Evolutionary conservation across 2,888 invertebrate genomes (phyloP), one percentile per base, ranked within the genome.

Genomic region (Caenorhabditis panamensis): DNA sequence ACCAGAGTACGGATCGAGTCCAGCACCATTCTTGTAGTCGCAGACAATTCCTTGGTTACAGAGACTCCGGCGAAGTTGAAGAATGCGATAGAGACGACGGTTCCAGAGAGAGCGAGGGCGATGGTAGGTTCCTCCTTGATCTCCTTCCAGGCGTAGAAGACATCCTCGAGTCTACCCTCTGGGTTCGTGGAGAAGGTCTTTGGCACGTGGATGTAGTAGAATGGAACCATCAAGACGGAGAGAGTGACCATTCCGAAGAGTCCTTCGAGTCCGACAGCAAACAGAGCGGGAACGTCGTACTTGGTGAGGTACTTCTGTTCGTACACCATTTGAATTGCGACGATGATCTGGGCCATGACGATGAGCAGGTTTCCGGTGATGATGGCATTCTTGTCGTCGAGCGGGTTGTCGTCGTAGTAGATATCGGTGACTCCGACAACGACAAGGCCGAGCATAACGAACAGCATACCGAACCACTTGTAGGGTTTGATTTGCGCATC

Each of bases 51-150:
- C 92, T 96, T 97, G 0, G 96, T 96, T 3, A 97, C 95, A 90
- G 95, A 95, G 82, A 96, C 94, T 11, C 96, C 96, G 83, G 95
- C 94, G 91, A 95, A 96, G 91, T 96, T 96, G 93, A 96, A 96
- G 92, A 96, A 95, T 0, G 96, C 95, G 85, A 96, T 96, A 83
- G 88, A 87, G 54, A 84, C 56, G 20, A 86, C 79, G 22, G 92
- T 92, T 93, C 95, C 94, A 68, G 93, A 84, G 64, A 95, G 92
- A 16, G 95, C 94, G 66, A 94, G 87, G 16, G 94, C 89, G n/a
- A 96, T 92, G 82, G 90, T 87, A 81, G 92, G 91, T 88, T 93
- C 94, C 89, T 94, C 93, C 89, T 93, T 93, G 76, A 98, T 94
- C 92, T 97, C 96, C 26, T 94, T 92, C 56, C 96, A 94, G 20